Percentiles rank a stretch among this genome's conserved stretches.
phyloP scores from a whole-genome alignment of 2,888 invertebrate genomes.

The Notodonta dromedarius region DNA sequence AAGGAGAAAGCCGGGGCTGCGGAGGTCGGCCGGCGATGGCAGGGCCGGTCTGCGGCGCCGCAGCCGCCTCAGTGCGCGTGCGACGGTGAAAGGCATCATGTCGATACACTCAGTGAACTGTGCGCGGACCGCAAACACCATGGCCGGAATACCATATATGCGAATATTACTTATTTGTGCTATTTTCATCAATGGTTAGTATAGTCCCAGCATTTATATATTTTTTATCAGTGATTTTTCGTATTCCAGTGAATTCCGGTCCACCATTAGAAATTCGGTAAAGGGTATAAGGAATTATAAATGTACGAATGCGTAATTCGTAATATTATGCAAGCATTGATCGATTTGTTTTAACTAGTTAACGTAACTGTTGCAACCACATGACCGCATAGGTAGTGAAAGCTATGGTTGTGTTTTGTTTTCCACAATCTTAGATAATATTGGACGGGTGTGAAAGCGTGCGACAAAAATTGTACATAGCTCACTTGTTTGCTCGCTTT shows the following conservation, averaged over 20 bases:
- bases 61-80: conserved; percentile 66
- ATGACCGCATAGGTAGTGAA: conserved; percentile 61
- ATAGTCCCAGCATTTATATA: conserved; percentile 39
- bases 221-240: conserved; percentile 18
- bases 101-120: conserved; percentile 58
- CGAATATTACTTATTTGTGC: conserved; percentile 73
- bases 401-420: conserved; percentile 56
- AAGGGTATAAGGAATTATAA: conserved; percentile 38
- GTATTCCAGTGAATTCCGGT: conserved; percentile 12
- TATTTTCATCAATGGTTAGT: conserved; percentile 74
- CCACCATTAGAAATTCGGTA: conserved; percentile 16
- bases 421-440: conserved; percentile 20
- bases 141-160: conserved; percentile 60
- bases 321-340: conserved; percentile 74
- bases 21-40: conserved; percentile 67
- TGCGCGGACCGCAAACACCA: conserved; percentile 54
- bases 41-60: conserved; percentile 33
- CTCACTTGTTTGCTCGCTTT: conserved; percentile 7
- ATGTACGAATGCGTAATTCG: conserved; percentile 46
- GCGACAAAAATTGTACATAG: conserved; percentile 7
- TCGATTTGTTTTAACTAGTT: conserved; percentile 55
- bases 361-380: conserved; percentile 72
- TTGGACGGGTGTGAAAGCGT: conserved; percentile 32
- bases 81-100: conserved; percentile 80
- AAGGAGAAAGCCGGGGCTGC: conserved; percentile 70